These are phyloP conservation scores for Habrosyne pyritoides DNA, from an alignment of 2,888 invertebrate species.

Conservation along the genomic window DNA sequence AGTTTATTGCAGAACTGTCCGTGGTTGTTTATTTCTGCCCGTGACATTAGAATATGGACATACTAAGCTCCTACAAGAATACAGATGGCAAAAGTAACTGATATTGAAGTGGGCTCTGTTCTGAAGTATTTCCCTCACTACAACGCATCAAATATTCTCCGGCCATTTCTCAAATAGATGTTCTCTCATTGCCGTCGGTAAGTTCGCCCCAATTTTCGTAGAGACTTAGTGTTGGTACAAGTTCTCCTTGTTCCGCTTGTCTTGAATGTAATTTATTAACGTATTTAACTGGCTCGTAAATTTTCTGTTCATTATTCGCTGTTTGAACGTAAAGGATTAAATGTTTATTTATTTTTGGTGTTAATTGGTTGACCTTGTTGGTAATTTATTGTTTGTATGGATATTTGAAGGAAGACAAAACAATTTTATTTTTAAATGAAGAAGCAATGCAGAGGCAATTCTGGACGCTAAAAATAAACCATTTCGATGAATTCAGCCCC, in stretches of 20 bases:
- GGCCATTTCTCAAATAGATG: constrained; percentile 2
- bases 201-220: background rate
- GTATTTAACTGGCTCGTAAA: background rate
- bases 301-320: background rate
- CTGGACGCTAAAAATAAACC: too few species aligned
- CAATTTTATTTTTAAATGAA: too few species aligned
- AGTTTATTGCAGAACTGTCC: too few species aligned
- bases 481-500: too few species aligned
- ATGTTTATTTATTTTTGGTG: background rate
- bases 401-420: background rate
- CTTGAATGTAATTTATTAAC: background rate
- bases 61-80: background rate
- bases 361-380: background rate
- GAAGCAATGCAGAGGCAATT: too few species aligned
- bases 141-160: background rate
- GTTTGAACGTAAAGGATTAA: background rate
- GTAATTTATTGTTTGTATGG: background rate
- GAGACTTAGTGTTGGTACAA: background rate
- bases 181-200: background rate
- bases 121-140: background rate
- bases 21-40: too few species aligned
- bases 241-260: background rate
- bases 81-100: background rate
- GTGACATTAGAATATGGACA: background rate
- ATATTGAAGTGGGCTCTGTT: background rate